A percentile compares a stretch with the other conserved stretches of the same genome.
Conservation (phyloP, 2,113 vertebrate species). For the Cervus canadensis region DNA sequence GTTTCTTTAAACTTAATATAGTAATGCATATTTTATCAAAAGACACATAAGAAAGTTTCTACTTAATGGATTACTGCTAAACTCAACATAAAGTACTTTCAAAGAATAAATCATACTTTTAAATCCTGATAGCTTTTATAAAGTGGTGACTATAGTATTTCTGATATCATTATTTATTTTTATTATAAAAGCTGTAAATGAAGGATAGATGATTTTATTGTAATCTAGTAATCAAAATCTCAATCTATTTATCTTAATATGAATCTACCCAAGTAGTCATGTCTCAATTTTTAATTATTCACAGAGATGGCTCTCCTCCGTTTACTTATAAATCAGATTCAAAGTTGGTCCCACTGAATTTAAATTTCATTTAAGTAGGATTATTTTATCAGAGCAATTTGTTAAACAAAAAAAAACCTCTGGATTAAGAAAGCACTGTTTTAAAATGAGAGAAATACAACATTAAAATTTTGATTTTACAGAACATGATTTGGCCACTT, state of each 20-base stretch:
- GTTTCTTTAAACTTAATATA: neutral
- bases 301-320: neutral
- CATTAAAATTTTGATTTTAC: constrained; percentile 2
- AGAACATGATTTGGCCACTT: constrained; percentile 5
- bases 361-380: constrained; percentile 14
- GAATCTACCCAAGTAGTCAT: neutral
- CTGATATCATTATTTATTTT: neutral
- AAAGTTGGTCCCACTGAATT: neutral
- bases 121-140: neutral
- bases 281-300: constrained; percentile 24
- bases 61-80: neutral
- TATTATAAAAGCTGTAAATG: neutral
- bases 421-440: neutral
- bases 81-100: neutral
- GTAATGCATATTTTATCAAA: neutral
- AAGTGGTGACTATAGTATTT: neutral
- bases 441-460: neutral
- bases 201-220: neutral
- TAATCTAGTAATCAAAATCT: constrained; percentile 18
- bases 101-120: neutral
- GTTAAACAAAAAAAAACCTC: neutral
- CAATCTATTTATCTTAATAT: constrained; percentile 7
- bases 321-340: constrained; percentile 30
- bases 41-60: neutral
- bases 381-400: neutral